A percentile compares a stretch with the other conserved stretches of the same genome.
These are phyloP conservation scores for Argyrosomus regius DNA, from an alignment of 2,797 vertebrate species.

Conservation along the genomic window DNA sequence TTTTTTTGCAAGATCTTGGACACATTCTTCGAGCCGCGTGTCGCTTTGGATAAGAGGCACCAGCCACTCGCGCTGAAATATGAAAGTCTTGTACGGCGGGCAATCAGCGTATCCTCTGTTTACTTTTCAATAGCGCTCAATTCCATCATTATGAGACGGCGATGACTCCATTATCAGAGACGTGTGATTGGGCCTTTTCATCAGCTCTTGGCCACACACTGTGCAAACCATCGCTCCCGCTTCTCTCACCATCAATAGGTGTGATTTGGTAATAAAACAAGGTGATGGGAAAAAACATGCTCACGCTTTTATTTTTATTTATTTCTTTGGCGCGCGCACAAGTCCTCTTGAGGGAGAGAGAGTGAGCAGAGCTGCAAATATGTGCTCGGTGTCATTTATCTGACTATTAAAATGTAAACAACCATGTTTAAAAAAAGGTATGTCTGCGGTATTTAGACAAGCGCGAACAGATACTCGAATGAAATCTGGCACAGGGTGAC, in stretches of 20 bases:
- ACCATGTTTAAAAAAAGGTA: conserved; percentile 19
- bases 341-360: conserved; percentile 11
- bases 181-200: conserved; percentile 84
- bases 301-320: conserved; percentile 31
- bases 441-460: conserved; percentile 34
- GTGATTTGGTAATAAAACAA: conserved; percentile 82
- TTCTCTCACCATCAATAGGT: conserved; percentile 81
- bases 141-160: conserved; percentile 76
- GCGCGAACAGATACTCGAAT: conserved; percentile 36
- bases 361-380: conserved; percentile 27
- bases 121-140: conserved; percentile 79
- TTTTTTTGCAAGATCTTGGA: conserved; percentile 48
- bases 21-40: conserved; percentile 31
- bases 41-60: conserved; percentile 42
- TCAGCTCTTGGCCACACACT: conserved; percentile 77
- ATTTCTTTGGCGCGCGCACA: not conserved
- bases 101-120: conserved; percentile 81
- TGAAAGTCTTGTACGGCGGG: conserved; percentile 59
- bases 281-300: conserved; percentile 67
- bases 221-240: conserved; percentile 64
- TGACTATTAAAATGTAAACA: conserved; percentile 32
- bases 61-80: conserved; percentile 47
- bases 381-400: not conserved
- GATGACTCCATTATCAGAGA: conserved; percentile 76
- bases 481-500: conserved; percentile 20